Evolutionary conservation across 2,888 invertebrate genomes (phyloP), one percentile per base, ranked within the genome.

Genomic region (Mimumesa dahlbomi): DNA sequence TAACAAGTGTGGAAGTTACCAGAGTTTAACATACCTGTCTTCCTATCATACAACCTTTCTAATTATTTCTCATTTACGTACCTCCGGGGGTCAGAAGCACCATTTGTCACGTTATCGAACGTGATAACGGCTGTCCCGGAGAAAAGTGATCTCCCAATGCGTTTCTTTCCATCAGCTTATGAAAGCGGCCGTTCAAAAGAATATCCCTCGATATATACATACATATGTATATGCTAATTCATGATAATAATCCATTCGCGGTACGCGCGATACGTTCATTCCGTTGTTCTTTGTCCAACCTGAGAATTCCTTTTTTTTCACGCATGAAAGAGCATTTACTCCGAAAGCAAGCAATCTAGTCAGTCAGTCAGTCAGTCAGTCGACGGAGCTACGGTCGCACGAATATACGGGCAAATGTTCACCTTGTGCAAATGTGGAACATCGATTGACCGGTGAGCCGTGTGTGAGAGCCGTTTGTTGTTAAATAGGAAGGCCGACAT

Each of bases 401-500:
- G n/a, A n/a, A 34, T 21, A 11, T 11, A 16, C 36, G 36, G 53
- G 34, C 29, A 59, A 59, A 53, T 58, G 58, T 49, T 59, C 65
- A 66, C 56, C 62, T 74, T 62, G 74, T 50, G 59, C 66, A 67
- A 68, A 73, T 75, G 64, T 67, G 73, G 63, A 73, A 58, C 75
- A 78, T 79, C 76, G 78, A 78, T 78, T 77, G 73, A 62, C 65
- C 52, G 67, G 57, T 48, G 69, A 75, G 59, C 65, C 65, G 45
- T 71, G 61, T 59, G 50, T 50, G 72, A 68, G 71, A 57, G n/a
- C 52, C 65, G 72, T 77, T 75, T 64, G 67, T 67, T 66, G 65
- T 73, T 71, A 74, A 74, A 74, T 68, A 57, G 65, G 58, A 77
- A 71, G 48, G 56, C 54, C 38, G 25, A 19, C 22, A 16, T 36